A percentile compares a stretch with the other conserved stretches of the same genome.
phyloP scores from a whole-genome alignment of 2,888 invertebrate species.

The Plemyria rubiginata region DNA sequence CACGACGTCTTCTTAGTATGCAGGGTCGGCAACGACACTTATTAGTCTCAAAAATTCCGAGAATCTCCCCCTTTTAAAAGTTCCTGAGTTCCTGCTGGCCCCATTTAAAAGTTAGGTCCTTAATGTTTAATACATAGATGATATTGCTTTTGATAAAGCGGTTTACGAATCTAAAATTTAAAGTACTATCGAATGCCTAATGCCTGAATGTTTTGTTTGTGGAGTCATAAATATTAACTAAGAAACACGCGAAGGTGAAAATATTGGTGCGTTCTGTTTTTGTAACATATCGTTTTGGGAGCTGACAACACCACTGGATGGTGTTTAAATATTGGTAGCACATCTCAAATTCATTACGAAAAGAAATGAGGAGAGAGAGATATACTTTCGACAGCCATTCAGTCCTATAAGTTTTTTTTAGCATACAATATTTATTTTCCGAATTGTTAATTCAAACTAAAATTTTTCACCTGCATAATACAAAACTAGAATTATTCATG shows the following conservation, averaged over 20 bases:
- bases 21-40: conserved; percentile 74
- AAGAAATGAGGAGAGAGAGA: background rate
- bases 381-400: background rate
- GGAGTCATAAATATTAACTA: conserved; percentile 76
- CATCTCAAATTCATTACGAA: conserved; percentile 7
- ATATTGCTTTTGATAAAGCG: conserved; percentile 84
- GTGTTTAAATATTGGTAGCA: conserved; percentile 2
- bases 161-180: conserved; percentile 83
- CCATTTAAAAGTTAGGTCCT: conserved; percentile 77
- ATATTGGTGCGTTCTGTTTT: conserved; percentile 51
- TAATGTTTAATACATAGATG: conserved; percentile 81
- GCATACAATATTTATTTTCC: too few relatives aligned
- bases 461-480: too few relatives aligned
- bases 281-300: conserved; percentile 29
- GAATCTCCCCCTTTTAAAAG: conserved; percentile 67
- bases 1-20: conserved; percentile 78
- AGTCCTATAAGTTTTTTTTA: too few relatives aligned
- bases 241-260: conserved; percentile 64
- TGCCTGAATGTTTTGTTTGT: conserved; percentile 75
- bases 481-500: too few relatives aligned
- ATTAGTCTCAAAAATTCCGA: conserved; percentile 82
- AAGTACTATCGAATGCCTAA: conserved; percentile 80
- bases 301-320: conserved; percentile 14
- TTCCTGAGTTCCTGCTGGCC: conserved; percentile 64
- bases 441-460: too few relatives aligned